Percentiles rank a stretch among this genome's conserved stretches.
phyloP scores from a whole-genome alignment of 2,113 vertebrate genomes.

The Pteropus alecto region DNA sequence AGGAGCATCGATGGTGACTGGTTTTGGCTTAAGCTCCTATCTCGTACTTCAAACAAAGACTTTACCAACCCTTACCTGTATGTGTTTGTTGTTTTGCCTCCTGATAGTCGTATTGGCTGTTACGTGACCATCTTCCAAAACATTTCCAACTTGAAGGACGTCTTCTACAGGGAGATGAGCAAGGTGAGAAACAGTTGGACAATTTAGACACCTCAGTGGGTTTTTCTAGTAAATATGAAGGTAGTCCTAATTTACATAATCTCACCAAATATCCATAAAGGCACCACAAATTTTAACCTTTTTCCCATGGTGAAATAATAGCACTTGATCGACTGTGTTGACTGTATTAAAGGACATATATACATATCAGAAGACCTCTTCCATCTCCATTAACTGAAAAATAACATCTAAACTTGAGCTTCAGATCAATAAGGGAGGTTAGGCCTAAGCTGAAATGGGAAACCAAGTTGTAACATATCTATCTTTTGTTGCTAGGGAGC shows the following conservation, averaged over 20 bases:
- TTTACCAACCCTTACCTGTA: not conserved
- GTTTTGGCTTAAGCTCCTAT: not conserved
- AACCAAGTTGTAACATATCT: not conserved
- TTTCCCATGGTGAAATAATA: not conserved
- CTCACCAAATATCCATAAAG: not conserved
- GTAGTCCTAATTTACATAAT: not conserved
- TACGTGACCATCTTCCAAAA: slow-evolving; percentile 93
- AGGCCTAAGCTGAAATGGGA: not conserved
- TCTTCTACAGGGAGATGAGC: slow-evolving; percentile 94
- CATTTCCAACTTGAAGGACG: slow-evolving; percentile 90
- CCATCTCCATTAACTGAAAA: not conserved
- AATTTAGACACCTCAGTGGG: not conserved
- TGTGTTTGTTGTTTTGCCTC: slow-evolving; percentile 31
- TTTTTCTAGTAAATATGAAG: not conserved
- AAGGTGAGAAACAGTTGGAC: slow-evolving; percentile 81
- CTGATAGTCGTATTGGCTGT: slow-evolving; percentile 92
- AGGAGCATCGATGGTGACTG: not conserved
- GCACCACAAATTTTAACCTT: not conserved
- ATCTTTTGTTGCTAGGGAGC: not conserved
- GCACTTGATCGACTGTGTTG: not conserved
- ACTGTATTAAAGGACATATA: not conserved
- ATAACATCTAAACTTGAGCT: not conserved
- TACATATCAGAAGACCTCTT: not conserved
- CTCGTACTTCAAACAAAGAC: not conserved
- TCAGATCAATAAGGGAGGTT: not conserved